Base-by-base conservation (phyloP, 2,888 invertebrate genomes). In the Scrobipalpa atriplicella region DNA sequence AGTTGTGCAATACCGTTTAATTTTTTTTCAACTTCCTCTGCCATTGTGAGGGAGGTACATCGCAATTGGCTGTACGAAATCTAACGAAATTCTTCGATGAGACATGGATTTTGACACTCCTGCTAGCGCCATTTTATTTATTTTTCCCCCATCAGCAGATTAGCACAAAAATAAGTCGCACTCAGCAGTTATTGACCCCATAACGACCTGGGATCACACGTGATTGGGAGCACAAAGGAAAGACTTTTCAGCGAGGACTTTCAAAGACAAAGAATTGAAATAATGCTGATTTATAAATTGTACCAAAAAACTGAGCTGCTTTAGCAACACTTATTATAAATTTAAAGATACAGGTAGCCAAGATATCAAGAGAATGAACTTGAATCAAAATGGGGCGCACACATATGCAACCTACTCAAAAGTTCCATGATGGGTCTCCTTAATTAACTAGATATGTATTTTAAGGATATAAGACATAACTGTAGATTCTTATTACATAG, bases 131-230 rank as follows among this genome's bases (percentile, higher is more conserved):
- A 58, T 18, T 58, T 58, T 38, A 36, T 38, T 38, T 38, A 0
- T 7, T 38, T 38, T 38, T 6, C 38, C 9, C 13, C 7, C 38
- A 58, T 56, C 56, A 38, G 58, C 16, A 58, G 38, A n/a, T 38
- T 58, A 38, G 16, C 58, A 16, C 72, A 72, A 77, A 86, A 83
- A 83, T 82, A 78, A 74, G 76, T 79, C 77, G 70, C 70, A 82
- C 76, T 79, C 78, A 81, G 81, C 87, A 90, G 91, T 90, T 90
- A 90, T 86, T 92, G 91, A 92, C 91, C 92, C 88, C 88, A 72
- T 86, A 89, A 86, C 87, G 89, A 89, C 83, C 85, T 79, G 81
- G 76, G 83, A 82, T 79, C 87, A 91, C 92, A 92, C 90, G 92
- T 92, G 92, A 92, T 91, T 86, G 77, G 75, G 79, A 79, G 81